Percentiles rank a stretch among this genome's conserved stretches.
phyloP scores from a whole-genome alignment of 2,888 invertebrate genomes.

The Drosophila rubida region DNA sequence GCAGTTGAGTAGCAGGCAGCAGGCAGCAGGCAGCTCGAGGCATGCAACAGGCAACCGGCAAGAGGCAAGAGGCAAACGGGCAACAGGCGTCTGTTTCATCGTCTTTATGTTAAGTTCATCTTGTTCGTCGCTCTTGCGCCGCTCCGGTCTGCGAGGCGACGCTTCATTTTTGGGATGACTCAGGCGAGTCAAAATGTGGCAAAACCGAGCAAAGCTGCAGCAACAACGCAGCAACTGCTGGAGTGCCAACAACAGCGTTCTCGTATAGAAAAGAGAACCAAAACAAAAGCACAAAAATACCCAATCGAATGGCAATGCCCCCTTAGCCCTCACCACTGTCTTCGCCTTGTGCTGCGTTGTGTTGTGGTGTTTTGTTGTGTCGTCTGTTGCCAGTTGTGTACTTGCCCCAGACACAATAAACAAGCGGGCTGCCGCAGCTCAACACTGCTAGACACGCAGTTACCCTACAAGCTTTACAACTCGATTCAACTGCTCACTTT shows the following conservation, averaged over 20 bases:
- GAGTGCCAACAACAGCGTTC: slow-evolving; percentile 5
- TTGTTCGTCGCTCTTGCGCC: slow-evolving; percentile 5
- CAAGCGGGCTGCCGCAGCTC: not conserved
- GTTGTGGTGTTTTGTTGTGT: slow-evolving; percentile 3
- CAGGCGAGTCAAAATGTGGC: slow-evolving; percentile 36
- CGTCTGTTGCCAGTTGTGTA: slow-evolving; percentile 10
- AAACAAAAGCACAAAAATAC: slow-evolving; percentile 78
- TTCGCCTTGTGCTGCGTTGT: not conserved
- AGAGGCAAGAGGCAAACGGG: slow-evolving; percentile 42
- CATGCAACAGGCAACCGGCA: slow-evolving; percentile 32
- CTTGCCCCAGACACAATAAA: slow-evolving; percentile 35
- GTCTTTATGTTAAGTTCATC: slow-evolving; percentile 4
- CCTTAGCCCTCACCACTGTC: slow-evolving; percentile 4
- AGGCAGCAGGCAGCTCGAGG: slow-evolving; percentile 29
- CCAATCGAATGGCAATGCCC: slow-evolving; percentile 39
- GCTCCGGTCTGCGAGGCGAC: slow-evolving; percentile 6
- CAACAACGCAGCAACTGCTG: slow-evolving; percentile 5
- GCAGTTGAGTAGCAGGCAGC: slow-evolving; percentile 39
- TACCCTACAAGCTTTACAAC: not conserved
- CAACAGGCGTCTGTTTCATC: slow-evolving; percentile 49
- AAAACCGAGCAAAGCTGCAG: slow-evolving; percentile 7
- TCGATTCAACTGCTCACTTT: not conserved
- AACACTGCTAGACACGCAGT: not conserved
- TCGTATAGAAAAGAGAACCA: slow-evolving; percentile 70
- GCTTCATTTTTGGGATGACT: slow-evolving; percentile 37